phyloP scores from a whole-genome alignment of 1,140 invertebrate genomes.

The Caerostris darwini region DNA sequence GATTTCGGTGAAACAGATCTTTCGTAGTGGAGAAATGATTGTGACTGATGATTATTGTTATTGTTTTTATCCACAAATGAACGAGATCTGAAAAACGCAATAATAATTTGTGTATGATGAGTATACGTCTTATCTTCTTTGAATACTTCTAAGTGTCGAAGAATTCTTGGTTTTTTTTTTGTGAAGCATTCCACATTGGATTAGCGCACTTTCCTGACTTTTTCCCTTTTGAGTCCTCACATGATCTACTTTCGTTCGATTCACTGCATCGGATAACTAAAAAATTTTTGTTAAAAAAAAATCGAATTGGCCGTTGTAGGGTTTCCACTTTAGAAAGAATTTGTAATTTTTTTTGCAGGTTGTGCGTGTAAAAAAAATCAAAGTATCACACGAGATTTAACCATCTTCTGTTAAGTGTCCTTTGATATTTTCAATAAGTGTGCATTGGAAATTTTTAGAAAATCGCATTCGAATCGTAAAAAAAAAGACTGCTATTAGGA shows the following conservation, averaged over 20 bases:
- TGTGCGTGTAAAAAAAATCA: neutral
- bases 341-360: slow-evolving; percentile 11
- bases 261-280: neutral
- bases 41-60: too few species aligned
- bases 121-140: neutral
- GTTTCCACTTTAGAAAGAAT: neutral
- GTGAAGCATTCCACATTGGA: neutral
- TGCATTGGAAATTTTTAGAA: too few species aligned
- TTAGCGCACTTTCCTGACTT: neutral
- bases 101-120: neutral
- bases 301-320: neutral
- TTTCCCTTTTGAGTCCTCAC: neutral
- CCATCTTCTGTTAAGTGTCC: too few species aligned
- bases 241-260: neutral
- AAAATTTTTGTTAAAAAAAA: too few species aligned
- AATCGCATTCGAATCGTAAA: neutral
- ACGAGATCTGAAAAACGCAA: neutral
- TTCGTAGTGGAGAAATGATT: too few species aligned
- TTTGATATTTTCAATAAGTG: too few species aligned
- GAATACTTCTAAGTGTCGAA: too few species aligned
- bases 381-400: neutral
- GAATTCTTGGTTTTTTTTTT: neutral
- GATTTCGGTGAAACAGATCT: too few species aligned
- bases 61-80: too few species aligned
- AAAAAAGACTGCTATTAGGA: neutral